Percentiles rank a stretch among this genome's conserved stretches.
Conservation (phyloP, 92 coral and sea anemone species). For the Epizoanthus rinbou region DNA sequence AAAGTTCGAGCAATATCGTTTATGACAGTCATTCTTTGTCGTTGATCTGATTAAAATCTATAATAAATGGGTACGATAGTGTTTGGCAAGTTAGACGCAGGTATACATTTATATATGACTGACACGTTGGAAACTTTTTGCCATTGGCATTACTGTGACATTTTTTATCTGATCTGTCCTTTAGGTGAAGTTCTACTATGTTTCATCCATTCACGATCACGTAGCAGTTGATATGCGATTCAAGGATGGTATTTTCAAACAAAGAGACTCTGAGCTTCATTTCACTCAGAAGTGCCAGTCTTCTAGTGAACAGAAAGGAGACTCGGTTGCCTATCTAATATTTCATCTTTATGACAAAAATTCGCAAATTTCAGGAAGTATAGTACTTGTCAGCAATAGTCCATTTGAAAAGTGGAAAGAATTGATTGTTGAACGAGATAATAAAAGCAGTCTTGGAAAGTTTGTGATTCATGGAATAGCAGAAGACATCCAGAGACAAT, state of each 20-base stretch:
- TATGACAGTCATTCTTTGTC: conserved; percentile 27
- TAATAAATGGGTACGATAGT: conserved; percentile 6
- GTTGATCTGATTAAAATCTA: not conserved
- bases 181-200: conserved; percentile 61
- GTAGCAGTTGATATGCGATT: conserved; percentile 55
- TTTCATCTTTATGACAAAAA: conserved; percentile 33
- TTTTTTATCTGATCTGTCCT: not conserved
- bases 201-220: conserved; percentile 54
- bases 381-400: conserved; percentile 64
- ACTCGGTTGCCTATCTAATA: conserved; percentile 52
- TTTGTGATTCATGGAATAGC: conserved; percentile 53
- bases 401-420: conserved; percentile 77
- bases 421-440: conserved; percentile 28
- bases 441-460: not conserved
- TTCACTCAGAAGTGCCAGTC: conserved; percentile 70
- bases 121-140: not conserved
- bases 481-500: conserved; percentile 69
- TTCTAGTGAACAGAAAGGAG: conserved; percentile 5
- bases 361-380: conserved; percentile 45
- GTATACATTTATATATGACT: not conserved
- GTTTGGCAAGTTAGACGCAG: not conserved
- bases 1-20: conserved; percentile 37
- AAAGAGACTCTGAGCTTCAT: conserved; percentile 56
- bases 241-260: conserved; percentile 40
- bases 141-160: not conserved